These are phyloP conservation scores for Peromyscus eremicus DNA, from an alignment of 2,797 vertebrate genomes.

Conservation along the genomic window DNA sequence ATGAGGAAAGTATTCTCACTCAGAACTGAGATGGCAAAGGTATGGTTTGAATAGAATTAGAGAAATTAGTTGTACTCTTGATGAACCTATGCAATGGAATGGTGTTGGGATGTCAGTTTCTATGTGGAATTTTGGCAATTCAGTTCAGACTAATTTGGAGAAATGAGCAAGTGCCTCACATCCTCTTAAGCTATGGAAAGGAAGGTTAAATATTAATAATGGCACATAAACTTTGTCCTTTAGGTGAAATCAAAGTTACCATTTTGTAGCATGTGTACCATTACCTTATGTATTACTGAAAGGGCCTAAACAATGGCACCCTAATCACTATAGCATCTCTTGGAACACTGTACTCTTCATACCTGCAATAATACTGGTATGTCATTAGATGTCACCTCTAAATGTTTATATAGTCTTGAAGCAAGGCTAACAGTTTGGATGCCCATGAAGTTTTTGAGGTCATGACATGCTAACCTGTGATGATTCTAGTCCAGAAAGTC, in stretches of 20 bases:
- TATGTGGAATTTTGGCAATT: background rate
- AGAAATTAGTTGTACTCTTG: background rate
- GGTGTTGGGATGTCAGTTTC: background rate
- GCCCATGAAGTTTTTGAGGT: no score
- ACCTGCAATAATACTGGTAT: no score
- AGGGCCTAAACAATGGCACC: no score
- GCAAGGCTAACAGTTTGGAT: no score
- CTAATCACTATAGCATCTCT: no score
- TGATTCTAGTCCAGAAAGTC: background rate
- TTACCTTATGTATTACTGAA: background rate
- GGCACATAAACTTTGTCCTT: background rate
- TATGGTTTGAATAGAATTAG: background rate
- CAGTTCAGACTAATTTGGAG: background rate
- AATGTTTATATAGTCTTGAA: no score
- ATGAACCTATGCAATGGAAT: background rate
- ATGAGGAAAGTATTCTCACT: background rate
- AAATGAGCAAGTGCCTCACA: background rate
- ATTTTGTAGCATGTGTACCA: background rate
- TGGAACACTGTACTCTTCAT: no score
- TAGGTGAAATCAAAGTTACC: background rate
- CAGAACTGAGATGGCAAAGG: background rate
- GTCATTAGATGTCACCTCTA: no score
- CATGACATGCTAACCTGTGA: no score
- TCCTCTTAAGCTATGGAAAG: background rate
- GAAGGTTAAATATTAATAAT: background rate